Base-by-base conservation (phyloP, 64 coral and sea anemone genomes). In the Actinia equina region DNA sequence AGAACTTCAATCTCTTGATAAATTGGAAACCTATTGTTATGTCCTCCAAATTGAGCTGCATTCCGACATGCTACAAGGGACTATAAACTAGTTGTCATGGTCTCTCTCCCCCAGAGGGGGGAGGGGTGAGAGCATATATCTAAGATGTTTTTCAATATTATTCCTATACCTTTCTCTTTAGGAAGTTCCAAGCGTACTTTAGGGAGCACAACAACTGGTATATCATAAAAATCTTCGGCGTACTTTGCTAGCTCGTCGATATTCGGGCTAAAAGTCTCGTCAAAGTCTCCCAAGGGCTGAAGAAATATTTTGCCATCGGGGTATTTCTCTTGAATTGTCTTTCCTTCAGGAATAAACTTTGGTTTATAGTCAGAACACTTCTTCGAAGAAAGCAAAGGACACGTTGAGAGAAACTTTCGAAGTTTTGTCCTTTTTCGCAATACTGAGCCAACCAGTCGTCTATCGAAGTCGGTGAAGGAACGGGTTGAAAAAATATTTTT, bases 241-340 rank as follows among this genome's bases (percentile, higher is more conserved):
- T 89, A 95, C 8, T 84, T 70, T 19, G 91, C 84, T 23, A 95
- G 71, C 7, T 89, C 90, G 26, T 89, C 18, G 41, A 93, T 90
- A 44, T 44, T 18, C 10, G 94, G 94, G 30, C 83, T 86, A 26
- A 17, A 42, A 17, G 12, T 41, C 16, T 53, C 53, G 7, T 88
- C 59, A 90, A 95, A 95, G 10, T 95, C 94, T 23, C 94, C 90
- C 7, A 95, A 78, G 12, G 91, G 94, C 25, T 87, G 87, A 22
- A 95, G 59, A 26, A 92, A 95, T 9, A 95, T 89, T 89, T 89
- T 89, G 43, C 94, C 94, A 15, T 95, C 91, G 6, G 94, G 94
- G 59, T 95, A 93, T 71, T 89, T 95, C 9, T 87, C 91, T 9
- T 45, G 86, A 56, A 95, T 76, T 43, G 82, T 89, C 70, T 65